These are phyloP conservation scores for Rhipidura dahli DNA, from an alignment of 2,113 vertebrate species.

Conservation along the genomic window DNA sequence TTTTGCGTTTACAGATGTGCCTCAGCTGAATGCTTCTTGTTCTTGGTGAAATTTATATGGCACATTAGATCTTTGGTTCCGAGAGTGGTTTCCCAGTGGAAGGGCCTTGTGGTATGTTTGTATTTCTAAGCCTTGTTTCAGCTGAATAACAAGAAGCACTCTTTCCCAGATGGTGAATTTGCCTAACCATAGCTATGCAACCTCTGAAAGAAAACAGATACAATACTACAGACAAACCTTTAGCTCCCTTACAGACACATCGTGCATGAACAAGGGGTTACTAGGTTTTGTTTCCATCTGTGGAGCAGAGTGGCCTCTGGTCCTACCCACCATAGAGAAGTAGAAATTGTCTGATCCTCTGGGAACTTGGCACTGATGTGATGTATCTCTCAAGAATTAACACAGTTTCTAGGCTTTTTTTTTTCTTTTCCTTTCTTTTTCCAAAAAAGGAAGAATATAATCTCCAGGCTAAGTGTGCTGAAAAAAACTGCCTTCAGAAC, in stretches of 20 bases:
- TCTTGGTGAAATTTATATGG: not conserved
- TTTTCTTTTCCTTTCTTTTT: not conserved
- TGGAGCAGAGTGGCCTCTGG: not conserved
- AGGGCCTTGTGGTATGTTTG: not conserved
- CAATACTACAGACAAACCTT: not conserved
- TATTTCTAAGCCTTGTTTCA: not conserved
- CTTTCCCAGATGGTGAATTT: not conserved
- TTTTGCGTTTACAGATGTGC: not conserved
- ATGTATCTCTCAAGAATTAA: not conserved
- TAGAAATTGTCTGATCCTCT: not conserved
- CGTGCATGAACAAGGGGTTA: fast-evolving
- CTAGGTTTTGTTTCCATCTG: not conserved
- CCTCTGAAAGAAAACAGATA: not conserved
- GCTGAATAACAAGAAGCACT: not conserved
- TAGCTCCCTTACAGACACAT: not conserved
- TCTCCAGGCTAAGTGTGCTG: not conserved
- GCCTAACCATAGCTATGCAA: not conserved
- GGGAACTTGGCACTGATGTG: not conserved
- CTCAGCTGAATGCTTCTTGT: not conserved
- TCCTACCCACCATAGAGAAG: not conserved
- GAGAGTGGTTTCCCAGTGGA: not conserved
- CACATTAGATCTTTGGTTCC: not conserved
- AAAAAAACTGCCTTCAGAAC: not conserved
- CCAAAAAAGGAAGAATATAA: not conserved
- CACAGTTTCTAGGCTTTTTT: fast-evolving